phyloP scores from a whole-genome alignment of 2,113 vertebrate species.

The Tiliqua scincoides region DNA sequence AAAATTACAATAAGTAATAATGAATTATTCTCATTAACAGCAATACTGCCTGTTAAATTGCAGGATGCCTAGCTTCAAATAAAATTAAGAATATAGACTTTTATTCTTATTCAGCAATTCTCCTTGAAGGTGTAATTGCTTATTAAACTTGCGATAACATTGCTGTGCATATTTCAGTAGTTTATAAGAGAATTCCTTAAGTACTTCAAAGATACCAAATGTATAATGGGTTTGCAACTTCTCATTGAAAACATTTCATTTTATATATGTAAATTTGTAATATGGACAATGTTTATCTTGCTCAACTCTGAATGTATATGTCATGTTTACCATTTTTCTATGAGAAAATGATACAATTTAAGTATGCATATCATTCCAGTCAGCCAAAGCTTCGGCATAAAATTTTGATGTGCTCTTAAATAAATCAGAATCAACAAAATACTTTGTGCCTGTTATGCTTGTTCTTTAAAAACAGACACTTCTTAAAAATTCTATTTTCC shows the following conservation, averaged over 20 bases:
- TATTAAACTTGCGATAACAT: conserved; percentile 43
- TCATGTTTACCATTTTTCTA: conserved; percentile 60
- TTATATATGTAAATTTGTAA: conserved; percentile 64
- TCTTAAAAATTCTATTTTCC: not conserved
- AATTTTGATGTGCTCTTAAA: conserved; percentile 62
- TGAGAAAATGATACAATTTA: conserved; percentile 36
- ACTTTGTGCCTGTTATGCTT: not conserved
- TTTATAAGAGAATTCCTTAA: conserved; percentile 48
- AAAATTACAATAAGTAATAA: conserved; percentile 38
- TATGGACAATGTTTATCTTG: conserved; percentile 53
- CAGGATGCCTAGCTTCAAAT: conserved; percentile 30
- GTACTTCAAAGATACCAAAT: conserved; percentile 68
- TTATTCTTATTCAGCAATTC: conserved; percentile 25
- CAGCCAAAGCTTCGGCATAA: conserved; percentile 69
- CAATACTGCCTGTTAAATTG: conserved; percentile 33
- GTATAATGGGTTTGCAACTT: conserved; percentile 52
- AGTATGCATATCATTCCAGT: conserved; percentile 64
- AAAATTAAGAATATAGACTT: conserved; percentile 41
- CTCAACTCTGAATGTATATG: conserved; percentile 70
- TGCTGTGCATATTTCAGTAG: conserved; percentile 56
- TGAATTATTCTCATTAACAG: conserved; percentile 30
- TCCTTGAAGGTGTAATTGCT: conserved; percentile 41
- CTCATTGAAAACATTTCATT: conserved; percentile 60
- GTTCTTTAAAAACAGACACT: conserved; percentile 2
- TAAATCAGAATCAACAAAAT: conserved; percentile 64